Conservation (phyloP, 2,113 vertebrate species). For the Notarius lentiginosus region DNA sequence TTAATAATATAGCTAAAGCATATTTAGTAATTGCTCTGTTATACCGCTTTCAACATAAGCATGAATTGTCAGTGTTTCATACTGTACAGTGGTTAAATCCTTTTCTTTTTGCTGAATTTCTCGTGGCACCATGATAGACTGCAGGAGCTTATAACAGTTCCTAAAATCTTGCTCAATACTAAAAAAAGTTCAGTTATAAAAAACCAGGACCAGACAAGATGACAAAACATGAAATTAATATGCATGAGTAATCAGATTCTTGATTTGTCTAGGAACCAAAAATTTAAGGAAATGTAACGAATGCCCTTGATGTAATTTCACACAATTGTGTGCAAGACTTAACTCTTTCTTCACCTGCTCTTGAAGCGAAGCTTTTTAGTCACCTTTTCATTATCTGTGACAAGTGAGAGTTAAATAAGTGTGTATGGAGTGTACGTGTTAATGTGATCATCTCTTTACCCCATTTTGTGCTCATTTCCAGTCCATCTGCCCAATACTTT, state of each 20-base stretch:
- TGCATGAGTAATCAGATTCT: neutral
- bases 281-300: neutral
- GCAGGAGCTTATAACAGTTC: neutral
- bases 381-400: neutral
- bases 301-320: neutral
- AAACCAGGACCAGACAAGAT: neutral
- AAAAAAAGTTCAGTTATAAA: neutral
- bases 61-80: constrained; percentile 37
- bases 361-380: neutral
- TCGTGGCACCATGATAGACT: neutral
- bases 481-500: constrained; percentile 65
- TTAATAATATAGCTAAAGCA: neutral
- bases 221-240: neutral
- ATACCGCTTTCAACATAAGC: neutral
- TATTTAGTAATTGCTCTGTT: neutral
- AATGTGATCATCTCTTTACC: constrained; percentile 52
- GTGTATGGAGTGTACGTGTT: neutral
- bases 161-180: neutral
- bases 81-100: neutral
- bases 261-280: neutral
- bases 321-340: neutral
- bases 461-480: constrained; percentile 61
- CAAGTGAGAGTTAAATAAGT: neutral
- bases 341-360: neutral
- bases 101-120: constrained; percentile 19